Conservation (phyloP, 2,797 vertebrate species). For the Morelia viridis region DNA sequence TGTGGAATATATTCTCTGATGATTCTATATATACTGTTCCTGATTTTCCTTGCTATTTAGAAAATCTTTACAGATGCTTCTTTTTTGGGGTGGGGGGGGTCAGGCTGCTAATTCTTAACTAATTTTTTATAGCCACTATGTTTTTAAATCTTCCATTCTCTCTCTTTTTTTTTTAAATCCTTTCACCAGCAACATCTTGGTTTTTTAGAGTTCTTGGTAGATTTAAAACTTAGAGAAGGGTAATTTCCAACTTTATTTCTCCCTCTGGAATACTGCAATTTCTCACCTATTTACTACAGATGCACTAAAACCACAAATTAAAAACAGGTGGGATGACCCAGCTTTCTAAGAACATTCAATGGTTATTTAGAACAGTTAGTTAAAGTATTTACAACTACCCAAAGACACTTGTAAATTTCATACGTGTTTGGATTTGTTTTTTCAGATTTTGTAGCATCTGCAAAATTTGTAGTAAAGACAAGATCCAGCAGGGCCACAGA, state of each 20-base stretch:
- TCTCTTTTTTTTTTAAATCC: not conserved
- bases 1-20: no score
- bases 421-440: no score
- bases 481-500: no score
- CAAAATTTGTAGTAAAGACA: no score
- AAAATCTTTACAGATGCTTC: no score
- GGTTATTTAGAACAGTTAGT: not conserved
- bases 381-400: not conserved
- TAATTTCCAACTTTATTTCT: constrained; percentile 39
- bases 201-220: constrained; percentile 36
- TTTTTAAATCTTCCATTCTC: no score
- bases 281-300: constrained; percentile 13
- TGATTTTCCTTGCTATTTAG: no score
- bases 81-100: no score
- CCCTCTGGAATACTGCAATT: constrained; percentile 35
- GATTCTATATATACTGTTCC: no score
- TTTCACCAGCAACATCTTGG: constrained; percentile 17
- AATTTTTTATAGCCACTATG: no score
- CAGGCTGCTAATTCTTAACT: no score
- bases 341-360: not conserved
- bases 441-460: not conserved
- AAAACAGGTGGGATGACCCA: not conserved
- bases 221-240: constrained; percentile 27
- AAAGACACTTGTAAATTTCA: not conserved
- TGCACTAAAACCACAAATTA: constrained; percentile 22